Percentiles rank a stretch among this genome's conserved stretches.
Conservation (phyloP, 2,113 vertebrate genomes). For the Sebastes fasciatus region DNA sequence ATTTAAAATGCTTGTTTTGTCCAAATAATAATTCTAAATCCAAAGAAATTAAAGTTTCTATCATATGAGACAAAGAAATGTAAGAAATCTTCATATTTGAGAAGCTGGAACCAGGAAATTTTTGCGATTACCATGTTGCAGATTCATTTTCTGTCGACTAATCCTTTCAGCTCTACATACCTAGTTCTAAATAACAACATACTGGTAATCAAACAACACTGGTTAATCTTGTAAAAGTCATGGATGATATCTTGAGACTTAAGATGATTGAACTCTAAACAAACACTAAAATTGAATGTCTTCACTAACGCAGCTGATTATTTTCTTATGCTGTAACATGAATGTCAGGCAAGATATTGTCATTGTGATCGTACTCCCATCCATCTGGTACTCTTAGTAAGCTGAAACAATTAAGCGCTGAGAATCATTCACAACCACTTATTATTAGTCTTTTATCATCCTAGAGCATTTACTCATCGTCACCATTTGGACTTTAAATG, state of each 20-base stretch:
- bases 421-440: neutral
- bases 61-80: neutral
- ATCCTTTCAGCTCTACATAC: neutral
- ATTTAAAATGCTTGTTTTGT: neutral
- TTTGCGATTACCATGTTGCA: neutral
- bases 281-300: neutral
- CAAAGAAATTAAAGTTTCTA: neutral
- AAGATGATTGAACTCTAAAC: neutral
- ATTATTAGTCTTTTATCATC: neutral
- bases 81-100: neutral
- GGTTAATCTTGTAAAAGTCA: neutral
- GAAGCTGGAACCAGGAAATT: neutral
- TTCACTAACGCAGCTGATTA: neutral
- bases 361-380: neutral
- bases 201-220: neutral
- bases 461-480: neutral
- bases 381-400: neutral
- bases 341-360: neutral
- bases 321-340: neutral
- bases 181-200: neutral
- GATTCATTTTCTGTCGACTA: neutral
- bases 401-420: slow-evolving; percentile 8
- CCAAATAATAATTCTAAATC: neutral
- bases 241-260: neutral
- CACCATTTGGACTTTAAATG: neutral